A percentile compares a stretch with the other conserved stretches of the same genome.
These are phyloP conservation scores for Centropyge bicolor DNA, from an alignment of 2,797 vertebrate species.

Conservation along the genomic window DNA sequence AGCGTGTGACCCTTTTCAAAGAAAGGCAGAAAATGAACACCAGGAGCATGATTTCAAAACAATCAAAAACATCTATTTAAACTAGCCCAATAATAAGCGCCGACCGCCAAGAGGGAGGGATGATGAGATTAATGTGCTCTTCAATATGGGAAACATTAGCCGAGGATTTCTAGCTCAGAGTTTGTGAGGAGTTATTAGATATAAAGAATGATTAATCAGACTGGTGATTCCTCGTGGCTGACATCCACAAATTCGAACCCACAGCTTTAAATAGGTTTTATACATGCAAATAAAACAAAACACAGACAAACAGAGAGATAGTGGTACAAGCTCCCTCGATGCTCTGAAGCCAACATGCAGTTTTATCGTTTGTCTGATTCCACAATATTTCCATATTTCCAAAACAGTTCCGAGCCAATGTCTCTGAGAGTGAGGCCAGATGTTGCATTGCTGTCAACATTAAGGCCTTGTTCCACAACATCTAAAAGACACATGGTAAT, in stretches of 20 bases:
- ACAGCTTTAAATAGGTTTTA: constrained; percentile 6
- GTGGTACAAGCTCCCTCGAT: not conserved
- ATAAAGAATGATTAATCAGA: constrained; percentile 34
- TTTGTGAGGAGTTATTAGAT: constrained; percentile 41
- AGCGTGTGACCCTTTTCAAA: constrained; percentile 16
- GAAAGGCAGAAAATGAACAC: constrained; percentile 27
- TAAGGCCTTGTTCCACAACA: constrained; percentile 14
- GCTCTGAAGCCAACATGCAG: constrained; percentile 22
- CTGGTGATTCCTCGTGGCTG: constrained; percentile 37
- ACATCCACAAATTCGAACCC: constrained; percentile 29
- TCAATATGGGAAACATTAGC: constrained; percentile 58
- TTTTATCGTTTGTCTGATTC: constrained; percentile 29
- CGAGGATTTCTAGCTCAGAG: constrained; percentile 46
- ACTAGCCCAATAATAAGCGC: constrained; percentile 15
- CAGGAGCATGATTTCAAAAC: constrained; percentile 39
- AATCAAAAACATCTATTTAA: constrained; percentile 39
- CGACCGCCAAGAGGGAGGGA: constrained; percentile 3
- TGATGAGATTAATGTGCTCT: constrained; percentile 36
- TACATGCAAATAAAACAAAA: constrained; percentile 35
- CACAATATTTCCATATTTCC: constrained; percentile 39
- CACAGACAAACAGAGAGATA: constrained; percentile 9
- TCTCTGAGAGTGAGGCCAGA: constrained; percentile 52
- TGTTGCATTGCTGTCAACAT: constrained; percentile 46
- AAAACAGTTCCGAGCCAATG: constrained; percentile 25
- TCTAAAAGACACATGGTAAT: constrained; percentile 30